phyloP scores from a whole-genome alignment of 2,113 vertebrate species.

The Cheirogaleus medius region DNA sequence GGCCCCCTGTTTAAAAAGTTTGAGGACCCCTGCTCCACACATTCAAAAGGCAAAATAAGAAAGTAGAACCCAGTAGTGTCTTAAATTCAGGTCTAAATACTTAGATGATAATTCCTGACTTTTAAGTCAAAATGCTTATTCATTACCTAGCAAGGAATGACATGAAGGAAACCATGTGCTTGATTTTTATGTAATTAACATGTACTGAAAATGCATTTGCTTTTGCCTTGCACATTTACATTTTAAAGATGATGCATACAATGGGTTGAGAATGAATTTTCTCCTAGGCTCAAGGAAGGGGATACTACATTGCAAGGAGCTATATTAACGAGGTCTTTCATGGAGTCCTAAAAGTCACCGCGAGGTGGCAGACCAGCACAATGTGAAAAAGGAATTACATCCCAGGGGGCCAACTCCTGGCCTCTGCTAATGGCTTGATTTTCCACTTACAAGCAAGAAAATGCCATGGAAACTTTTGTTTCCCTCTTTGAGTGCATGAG shows the following conservation, averaged over 20 bases:
- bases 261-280: constrained; percentile 30
- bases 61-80: neutral
- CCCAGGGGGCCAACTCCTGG: neutral
- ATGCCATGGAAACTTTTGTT: constrained; percentile 75
- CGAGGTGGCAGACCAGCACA: constrained; percentile 86
- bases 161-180: neutral
- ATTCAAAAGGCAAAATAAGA: neutral
- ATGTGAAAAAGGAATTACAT: constrained; percentile 50
- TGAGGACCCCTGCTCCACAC: no score
- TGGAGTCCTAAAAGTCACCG: constrained; percentile 71
- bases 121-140: constrained; percentile 22
- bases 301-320: neutral
- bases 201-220: neutral
- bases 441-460: constrained; percentile 58
- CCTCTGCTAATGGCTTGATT: constrained; percentile 53
- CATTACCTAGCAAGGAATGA: neutral
- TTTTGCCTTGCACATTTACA: neutral
- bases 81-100: neutral
- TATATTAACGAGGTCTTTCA: neutral
- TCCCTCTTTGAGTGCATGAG: constrained; percentile 39
- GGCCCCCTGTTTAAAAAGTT: no score
- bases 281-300: constrained; percentile 6
- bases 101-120: neutral
- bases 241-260: constrained; percentile 32
- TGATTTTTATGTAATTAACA: neutral